A percentile compares a stretch with the other conserved stretches of the same genome.
These are phyloP conservation scores for Serilophus lunatus DNA, from an alignment of 2,113 vertebrate genomes.

Conservation along the genomic window DNA sequence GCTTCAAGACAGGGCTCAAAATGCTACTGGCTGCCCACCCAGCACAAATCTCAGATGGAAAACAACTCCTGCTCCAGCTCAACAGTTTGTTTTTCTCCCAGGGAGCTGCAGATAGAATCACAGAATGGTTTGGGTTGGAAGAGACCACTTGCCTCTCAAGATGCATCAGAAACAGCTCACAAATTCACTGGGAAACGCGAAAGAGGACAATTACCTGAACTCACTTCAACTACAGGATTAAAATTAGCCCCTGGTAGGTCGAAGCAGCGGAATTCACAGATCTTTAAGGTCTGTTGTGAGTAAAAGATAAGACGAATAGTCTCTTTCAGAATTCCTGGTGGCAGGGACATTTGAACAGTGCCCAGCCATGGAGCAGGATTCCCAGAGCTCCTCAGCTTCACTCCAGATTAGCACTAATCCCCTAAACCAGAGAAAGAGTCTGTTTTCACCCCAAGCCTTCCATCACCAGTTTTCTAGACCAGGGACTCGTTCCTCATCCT, in stretches of 20 bases:
- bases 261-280: neutral
- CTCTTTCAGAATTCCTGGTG: neutral
- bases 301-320: neutral
- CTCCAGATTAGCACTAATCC: fast-evolving
- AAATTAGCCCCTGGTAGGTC: neutral
- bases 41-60: neutral
- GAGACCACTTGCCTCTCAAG: neutral
- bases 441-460: neutral
- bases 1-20: neutral
- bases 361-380: fast-evolving
- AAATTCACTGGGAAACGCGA: neutral
- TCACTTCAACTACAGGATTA: neutral
- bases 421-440: neutral
- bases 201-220: neutral
- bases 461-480: neutral
- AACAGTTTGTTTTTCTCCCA: fast-evolving
- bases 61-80: neutral
- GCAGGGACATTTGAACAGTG: neutral
- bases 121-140: neutral
- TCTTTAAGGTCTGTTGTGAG: neutral
- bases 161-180: neutral
- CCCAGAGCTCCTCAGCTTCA: neutral
- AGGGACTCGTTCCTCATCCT: neutral
- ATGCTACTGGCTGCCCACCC: neutral
- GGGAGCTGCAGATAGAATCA: neutral